These are phyloP conservation scores for Pilophorus perplexus DNA, from an alignment of 2,888 invertebrate species.

Conservation along the genomic window DNA sequence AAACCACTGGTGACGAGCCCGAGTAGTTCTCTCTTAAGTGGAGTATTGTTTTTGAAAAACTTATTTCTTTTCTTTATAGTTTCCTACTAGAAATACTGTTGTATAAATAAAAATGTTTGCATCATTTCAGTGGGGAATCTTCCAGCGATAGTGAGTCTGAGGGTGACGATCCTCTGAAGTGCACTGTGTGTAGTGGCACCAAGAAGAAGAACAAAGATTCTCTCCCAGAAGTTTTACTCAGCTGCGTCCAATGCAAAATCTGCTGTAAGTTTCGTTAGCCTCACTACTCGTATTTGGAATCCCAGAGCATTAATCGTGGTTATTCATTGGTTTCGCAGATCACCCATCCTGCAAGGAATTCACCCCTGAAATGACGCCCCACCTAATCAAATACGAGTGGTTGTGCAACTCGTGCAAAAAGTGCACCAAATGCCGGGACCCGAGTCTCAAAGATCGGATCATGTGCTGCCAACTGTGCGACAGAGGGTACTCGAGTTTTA, in stretches of 20 bases:
- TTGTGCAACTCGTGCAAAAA: conserved; percentile 91
- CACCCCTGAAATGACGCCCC: conserved; percentile 74
- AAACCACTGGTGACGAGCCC: too few relatives aligned
- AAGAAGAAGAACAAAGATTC: conserved; percentile 55
- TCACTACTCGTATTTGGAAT: not conserved
- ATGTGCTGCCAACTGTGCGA: conserved; percentile 93
- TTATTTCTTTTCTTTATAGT: not conserved
- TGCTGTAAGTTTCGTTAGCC: conserved; percentile 58
- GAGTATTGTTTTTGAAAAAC: not conserved
- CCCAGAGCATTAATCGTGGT: not conserved
- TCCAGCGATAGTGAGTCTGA: conserved; percentile 52
- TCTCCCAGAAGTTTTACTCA: conserved; percentile 58
- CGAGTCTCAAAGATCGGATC: conserved; percentile 80
- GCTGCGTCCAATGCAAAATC: conserved; percentile 61
- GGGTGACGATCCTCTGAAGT: conserved; percentile 51
- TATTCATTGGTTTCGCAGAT: too few relatives aligned
- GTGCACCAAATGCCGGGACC: conserved; percentile 78
- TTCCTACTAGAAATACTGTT: too few relatives aligned
- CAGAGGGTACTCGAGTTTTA: conserved; percentile 60
- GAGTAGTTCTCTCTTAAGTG: not conserved
- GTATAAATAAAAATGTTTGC: too few relatives aligned
- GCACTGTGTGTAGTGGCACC: conserved; percentile 56
- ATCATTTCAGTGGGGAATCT: conserved; percentile 51
- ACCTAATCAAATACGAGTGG: conserved; percentile 85
- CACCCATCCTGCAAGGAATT: conserved; percentile 88